A percentile compares a stretch with the other conserved stretches of the same genome.
phyloP scores from a whole-genome alignment of 2,888 invertebrate genomes.

The Cosmia trapezina region DNA sequence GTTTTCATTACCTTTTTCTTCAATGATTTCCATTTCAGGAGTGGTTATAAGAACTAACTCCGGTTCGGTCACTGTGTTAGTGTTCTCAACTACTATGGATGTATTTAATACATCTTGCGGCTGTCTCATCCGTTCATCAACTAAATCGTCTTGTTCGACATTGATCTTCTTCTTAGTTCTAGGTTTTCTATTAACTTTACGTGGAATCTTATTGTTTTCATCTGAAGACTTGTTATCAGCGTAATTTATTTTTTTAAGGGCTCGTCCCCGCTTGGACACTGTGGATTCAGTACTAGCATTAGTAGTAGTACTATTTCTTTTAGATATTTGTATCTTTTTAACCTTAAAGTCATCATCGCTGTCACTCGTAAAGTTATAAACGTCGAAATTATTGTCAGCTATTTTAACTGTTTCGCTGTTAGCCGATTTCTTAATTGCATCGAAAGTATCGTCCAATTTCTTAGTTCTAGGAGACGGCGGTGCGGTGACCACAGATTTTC shows the following conservation, averaged over 20 bases:
- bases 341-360: constrained; percentile 82
- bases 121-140: constrained; percentile 81
- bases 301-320: constrained; percentile 67
- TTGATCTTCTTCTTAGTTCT: constrained; percentile 52
- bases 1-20: constrained; percentile 50
- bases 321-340: constrained; percentile 69
- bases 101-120: constrained; percentile 72
- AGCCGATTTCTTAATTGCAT: constrained; percentile 75
- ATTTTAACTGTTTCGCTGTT: constrained; percentile 72
- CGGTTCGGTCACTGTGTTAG: constrained; percentile 56
- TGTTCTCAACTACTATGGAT: constrained; percentile 71
- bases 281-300: constrained; percentile 66
- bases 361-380: constrained; percentile 82
- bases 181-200: constrained; percentile 51
- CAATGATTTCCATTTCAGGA: constrained; percentile 76
- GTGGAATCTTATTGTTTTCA: constrained; percentile 59
- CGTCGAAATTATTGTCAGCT: constrained; percentile 70
- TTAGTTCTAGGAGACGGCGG: constrained; percentile 74
- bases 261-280: constrained; percentile 59
- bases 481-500: constrained; percentile 60
- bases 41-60: constrained; percentile 62
- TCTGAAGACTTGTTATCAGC: constrained; percentile 69
- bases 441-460: constrained; percentile 77
- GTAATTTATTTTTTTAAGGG: constrained; percentile 48
- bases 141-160: constrained; percentile 62